phyloP scores from a whole-genome alignment of 2,888 invertebrate species.

The Tenthredo amoena region DNA sequence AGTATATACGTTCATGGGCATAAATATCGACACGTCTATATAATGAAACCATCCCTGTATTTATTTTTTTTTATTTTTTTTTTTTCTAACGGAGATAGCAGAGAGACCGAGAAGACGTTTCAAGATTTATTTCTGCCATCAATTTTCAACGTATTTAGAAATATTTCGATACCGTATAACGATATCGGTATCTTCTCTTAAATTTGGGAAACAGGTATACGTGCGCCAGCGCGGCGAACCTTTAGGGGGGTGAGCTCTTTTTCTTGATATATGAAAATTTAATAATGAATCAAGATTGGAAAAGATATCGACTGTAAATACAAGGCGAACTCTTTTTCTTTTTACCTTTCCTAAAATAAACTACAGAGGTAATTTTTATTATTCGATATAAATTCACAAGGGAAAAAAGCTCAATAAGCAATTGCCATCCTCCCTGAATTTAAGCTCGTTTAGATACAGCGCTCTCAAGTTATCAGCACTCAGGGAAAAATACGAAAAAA shows the following conservation, averaged over 20 bases:
- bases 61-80: not conserved
- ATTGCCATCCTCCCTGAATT: not conserved
- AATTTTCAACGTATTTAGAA: not conserved
- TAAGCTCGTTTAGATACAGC: not conserved
- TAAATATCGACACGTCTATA: constrained; percentile 5
- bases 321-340: not conserved
- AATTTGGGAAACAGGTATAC: not conserved
- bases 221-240: not conserved
- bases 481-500: not conserved
- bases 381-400: not conserved
- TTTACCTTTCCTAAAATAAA: not conserved
- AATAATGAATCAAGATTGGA: not conserved
- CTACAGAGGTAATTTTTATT: not conserved
- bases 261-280: not conserved
- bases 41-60: not conserved
- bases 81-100: not conserved
- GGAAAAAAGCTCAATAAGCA: not conserved
- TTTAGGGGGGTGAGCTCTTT: not conserved
- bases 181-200: not conserved
- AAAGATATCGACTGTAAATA: not conserved
- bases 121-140: not conserved
- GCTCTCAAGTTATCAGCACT: not conserved
- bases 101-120: not conserved
- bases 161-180: not conserved
- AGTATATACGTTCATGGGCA: not conserved